These are phyloP conservation scores for Mycalesis mineus DNA, from an alignment of 2,888 invertebrate genomes.

Conservation along the genomic window DNA sequence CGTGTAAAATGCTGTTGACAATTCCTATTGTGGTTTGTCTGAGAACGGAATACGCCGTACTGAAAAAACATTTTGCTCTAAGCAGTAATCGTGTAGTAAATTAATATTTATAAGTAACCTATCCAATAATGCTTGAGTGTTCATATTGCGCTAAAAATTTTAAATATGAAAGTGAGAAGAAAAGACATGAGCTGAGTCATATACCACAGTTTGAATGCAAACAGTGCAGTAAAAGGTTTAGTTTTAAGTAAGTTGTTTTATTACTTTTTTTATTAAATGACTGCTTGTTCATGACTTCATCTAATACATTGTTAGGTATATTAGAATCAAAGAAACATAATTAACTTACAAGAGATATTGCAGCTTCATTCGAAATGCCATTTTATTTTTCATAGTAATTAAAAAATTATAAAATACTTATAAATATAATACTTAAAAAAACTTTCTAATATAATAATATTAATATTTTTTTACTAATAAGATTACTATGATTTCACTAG, in stretches of 20 bases:
- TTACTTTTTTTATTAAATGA: background rate
- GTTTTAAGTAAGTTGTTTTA: constrained; percentile 59
- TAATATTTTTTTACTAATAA: too few species aligned
- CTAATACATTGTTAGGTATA: too few species aligned
- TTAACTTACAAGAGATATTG: too few species aligned
- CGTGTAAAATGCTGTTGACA: background rate
- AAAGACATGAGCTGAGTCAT: constrained; percentile 66
- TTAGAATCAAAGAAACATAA: too few species aligned
- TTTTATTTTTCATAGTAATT: too few species aligned
- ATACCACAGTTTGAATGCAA: constrained; percentile 58
- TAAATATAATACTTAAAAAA: too few species aligned
- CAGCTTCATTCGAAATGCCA: too few species aligned
- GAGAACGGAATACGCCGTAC: background rate
- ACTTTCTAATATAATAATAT: too few species aligned
- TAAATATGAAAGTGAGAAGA: constrained; percentile 64
- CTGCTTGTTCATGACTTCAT: too few species aligned
- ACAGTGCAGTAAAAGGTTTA: constrained; percentile 66
- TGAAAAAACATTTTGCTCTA: background rate
- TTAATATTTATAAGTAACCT: background rate
- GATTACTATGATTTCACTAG: too few species aligned
- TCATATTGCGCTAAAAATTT: constrained; percentile 56
- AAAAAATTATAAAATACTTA: too few species aligned
- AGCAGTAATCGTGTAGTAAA: background rate
- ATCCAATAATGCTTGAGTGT: constrained; percentile 40
- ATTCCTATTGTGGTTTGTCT: background rate